These are phyloP conservation scores for Fregata magnificens DNA, from an alignment of 2,113 vertebrate species.

Conservation along the genomic window DNA sequence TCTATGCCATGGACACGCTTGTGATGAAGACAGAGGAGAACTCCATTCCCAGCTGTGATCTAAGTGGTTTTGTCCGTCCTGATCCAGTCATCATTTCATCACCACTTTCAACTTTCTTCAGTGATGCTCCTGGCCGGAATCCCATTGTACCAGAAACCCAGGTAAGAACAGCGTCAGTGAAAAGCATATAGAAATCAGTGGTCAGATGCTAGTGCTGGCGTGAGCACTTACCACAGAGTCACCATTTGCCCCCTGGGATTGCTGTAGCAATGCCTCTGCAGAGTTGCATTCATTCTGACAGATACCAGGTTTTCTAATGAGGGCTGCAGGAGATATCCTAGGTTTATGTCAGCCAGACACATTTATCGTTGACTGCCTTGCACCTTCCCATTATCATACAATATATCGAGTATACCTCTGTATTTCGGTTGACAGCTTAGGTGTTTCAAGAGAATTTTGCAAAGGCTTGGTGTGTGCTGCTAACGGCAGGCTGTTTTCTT, in stretches of 20 bases:
- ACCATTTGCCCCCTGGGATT: not conserved
- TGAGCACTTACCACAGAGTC: not conserved
- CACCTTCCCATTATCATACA: not conserved
- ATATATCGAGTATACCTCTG: not conserved
- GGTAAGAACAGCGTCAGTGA: constrained; percentile 68
- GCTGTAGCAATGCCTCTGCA: not conserved
- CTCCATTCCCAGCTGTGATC: constrained; percentile 97
- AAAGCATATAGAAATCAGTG: not conserved
- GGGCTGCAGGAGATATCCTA: not conserved
- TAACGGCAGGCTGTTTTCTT: not conserved
- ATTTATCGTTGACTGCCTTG: not conserved
- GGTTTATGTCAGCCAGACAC: not conserved
- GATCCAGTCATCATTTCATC: constrained; percentile 96
- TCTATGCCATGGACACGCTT: constrained; percentile 98
- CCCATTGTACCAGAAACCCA: constrained; percentile 98
- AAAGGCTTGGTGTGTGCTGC: not conserved
- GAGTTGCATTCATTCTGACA: not conserved
- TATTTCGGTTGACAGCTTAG: not conserved
- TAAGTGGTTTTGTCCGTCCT: constrained; percentile 94
- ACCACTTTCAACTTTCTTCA: constrained; percentile 97
- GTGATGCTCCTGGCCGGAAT: constrained; percentile 87
- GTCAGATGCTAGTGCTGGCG: not conserved
- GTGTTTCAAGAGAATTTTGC: not conserved
- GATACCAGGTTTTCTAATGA: not conserved
- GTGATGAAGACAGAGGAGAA: constrained; percentile 99